Evolutionary conservation across 2,113 vertebrate genomes (phyloP), one percentile per base, ranked within the genome.

Genomic region (Phoenicopterus ruber): DNA sequence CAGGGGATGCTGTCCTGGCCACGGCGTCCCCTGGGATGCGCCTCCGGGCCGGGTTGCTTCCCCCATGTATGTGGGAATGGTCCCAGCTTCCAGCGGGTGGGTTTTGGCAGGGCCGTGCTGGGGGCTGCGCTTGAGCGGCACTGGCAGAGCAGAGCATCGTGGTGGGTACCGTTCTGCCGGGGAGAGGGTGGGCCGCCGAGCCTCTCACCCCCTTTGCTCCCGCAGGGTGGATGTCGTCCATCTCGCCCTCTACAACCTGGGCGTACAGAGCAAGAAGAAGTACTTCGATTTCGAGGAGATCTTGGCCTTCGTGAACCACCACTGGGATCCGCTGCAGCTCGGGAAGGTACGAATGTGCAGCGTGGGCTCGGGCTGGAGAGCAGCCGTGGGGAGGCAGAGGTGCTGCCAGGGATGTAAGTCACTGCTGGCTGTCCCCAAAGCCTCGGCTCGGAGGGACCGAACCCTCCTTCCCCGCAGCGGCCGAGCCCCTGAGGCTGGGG

Each of bases 281-380:
- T 99, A 99, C 96, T 99, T 99, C 13, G 98, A 99, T 94, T 98
- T 99, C 7, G 99, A 99, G 62, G 99, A 99, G 97, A 99, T 99
- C 86, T 97, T 99, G 66, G 97, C 98, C 88, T 99, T 99, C 1
- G 98, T 99, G 91, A 99, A 99, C 62, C 98, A 98, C 40, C 99
- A 99, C 98, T 99, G 99, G 99, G 99, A 99, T 8, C 99, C 98
- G 8, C 95, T 99, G 78, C 99, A 99, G 96, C 99, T 99, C 0
- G 99, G 99, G 70, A 99, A 99, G 99, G 99, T 99, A 93, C 28
- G 49, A 17, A 17, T 12, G 2, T 1, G 4, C 38, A 17, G 38
- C 49, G 6, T 0, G 16, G 47, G 57, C 25, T 22, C 0, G 3
- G 40, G 24, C 16, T 25, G 88, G 69, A 47, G 40, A 13, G 66